Base-by-base conservation (phyloP, 2,888 invertebrate species). In the Cephus runcator region DNA sequence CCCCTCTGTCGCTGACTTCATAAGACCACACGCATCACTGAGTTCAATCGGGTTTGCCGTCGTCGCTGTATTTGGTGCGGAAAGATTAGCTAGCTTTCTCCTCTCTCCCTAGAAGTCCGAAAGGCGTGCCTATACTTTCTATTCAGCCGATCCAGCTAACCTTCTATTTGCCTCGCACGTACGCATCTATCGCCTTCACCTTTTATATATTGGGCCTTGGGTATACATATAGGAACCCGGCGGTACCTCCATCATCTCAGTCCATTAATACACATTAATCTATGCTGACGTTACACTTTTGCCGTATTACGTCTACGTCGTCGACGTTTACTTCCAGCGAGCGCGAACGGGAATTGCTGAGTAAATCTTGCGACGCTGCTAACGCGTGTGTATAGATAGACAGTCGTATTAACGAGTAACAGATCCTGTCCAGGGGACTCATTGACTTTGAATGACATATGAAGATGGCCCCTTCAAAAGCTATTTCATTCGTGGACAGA, bases 1-100 rank as follows among this genome's bases (percentile, higher is more conserved):
- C 68, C 68, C 78, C 36, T 34, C 68, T 36, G 80, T 68, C 79
- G 71, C 78, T 81, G 83, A 80, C 83, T 83, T 84, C 82, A 80
- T 82, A 77, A 84, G 79, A 83, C 82, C 76, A 75, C 85, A 87
- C 88, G 88, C 90, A 88, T 88, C 84, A 84, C 82, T 82, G 86
- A 85, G 85, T 88, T 87, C 90, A 86, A 89, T 88, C 88, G 86
- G 83, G 82, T 84, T 80, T 82, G 34, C 78, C 80, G 78, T 82
- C 80, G 81, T 74, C 77, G 83, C 79, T 85, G 86, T 85, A 85
- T 85, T 79, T 85, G 82, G 85, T 83, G 86, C 83, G 84, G 86
- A 87, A 87, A 88, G 87, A 89, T 90, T 87, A 87, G 83, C 82
- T 80, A 73, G 75, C 77, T 79, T 75, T 75, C 79, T 79, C 69